Base-by-base conservation (phyloP, 2,888 invertebrate genomes). In the Acleris cristana region DNA sequence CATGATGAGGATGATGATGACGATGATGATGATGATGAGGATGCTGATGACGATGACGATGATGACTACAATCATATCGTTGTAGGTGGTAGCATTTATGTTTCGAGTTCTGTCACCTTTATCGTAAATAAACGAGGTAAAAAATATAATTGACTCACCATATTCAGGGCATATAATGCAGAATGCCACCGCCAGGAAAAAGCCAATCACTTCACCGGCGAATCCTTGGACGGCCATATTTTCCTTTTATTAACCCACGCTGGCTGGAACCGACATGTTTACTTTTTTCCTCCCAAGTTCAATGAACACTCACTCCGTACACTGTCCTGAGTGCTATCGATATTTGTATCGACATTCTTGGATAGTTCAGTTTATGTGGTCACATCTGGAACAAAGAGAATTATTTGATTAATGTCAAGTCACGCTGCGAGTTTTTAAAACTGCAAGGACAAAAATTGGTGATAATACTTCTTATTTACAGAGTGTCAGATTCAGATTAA, bases 151-250 rank as follows among this genome's bases (percentile, higher is more conserved):
- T 40, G 40, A 86, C 91, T 90, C 75, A 92, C 92, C 92, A 87
- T 91, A 91, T 84, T 88, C 88, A 67, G 92, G 92, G 76, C 88
- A 91, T 74, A 86, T 88, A 82, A 90, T 83, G 83, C 91, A 92
- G 78, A 92, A 85, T 73, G 86, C 87, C 80, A 88, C 87, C 72
- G 92, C 90, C 78, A 92, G 84, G 80, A 91, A 84, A 82, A 90
- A 83, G 74, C 92, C 90, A 82, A 90, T 84, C 86, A 89, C 86
- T 76, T 91, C 89, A 72, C 88, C 86, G 69, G 85, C 87, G 71
- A 86, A 84, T 76, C 87, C 84, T 84, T 87, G 89, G 81, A 81
- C 82, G 85, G 87, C 91, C 92, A 92, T 92, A 84, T 88, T 88
- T 81, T 79, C 80, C 80, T 81, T 80, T 85, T 81, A 81, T 90